These are phyloP conservation scores for Poeciliopsis prolifica DNA, from an alignment of 2,113 vertebrate genomes.

Conservation along the genomic window DNA sequence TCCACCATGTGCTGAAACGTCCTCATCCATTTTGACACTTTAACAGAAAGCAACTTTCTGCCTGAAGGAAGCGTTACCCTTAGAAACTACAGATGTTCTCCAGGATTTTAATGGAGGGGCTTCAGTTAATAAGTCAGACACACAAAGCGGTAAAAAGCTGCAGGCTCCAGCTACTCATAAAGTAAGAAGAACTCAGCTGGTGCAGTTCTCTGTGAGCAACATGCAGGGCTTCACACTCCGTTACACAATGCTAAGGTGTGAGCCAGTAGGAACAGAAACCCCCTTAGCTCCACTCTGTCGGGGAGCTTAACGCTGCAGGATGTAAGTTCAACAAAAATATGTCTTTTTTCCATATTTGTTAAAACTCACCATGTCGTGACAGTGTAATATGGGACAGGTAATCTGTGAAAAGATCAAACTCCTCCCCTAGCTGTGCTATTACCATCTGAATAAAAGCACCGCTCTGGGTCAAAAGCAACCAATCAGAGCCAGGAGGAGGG, in stretches of 20 bases:
- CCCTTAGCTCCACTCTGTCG: conserved; percentile 5
- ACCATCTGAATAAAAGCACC: no score
- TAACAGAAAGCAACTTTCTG: conserved; percentile 49
- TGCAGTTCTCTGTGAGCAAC: conserved; percentile 9
- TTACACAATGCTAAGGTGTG: conserved; percentile 13
- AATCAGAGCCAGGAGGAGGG: no score
- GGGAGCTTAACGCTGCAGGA: background rate
- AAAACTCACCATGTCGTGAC: no score
- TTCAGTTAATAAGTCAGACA: conserved; percentile 44
- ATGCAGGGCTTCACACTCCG: conserved; percentile 29
- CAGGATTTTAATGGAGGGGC: conserved; percentile 43
- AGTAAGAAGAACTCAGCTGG: conserved; percentile 16
- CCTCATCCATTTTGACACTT: conserved; percentile 44
- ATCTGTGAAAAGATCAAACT: no score
- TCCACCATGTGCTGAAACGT: conserved; percentile 49
- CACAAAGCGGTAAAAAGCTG: conserved; percentile 14
- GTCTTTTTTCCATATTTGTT: no score
- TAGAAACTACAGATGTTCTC: conserved; percentile 57
- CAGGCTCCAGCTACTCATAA: conserved; percentile 9
- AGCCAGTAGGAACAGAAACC: conserved; percentile 8
- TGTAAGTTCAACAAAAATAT: no score
- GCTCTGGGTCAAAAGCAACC: no score
- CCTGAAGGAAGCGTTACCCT: conserved; percentile 54
- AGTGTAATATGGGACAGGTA: no score
- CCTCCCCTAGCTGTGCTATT: no score